phyloP scores from a whole-genome alignment of 2,113 vertebrate genomes.

The Thamnaconus septentrionalis region DNA sequence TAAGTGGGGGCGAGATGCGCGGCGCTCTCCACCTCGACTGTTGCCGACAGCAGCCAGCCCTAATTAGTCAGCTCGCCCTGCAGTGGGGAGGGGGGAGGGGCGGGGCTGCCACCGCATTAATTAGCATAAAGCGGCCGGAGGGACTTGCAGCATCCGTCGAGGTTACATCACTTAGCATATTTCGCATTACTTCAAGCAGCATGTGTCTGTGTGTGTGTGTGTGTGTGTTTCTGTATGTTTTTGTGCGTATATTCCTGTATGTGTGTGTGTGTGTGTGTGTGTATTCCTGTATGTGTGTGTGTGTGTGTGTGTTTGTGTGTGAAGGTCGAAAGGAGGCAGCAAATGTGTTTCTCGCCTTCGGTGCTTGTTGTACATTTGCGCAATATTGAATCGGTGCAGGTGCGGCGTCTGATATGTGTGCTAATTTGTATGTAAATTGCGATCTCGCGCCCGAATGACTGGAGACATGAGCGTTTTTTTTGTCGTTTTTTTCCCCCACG shows the following conservation, averaged over 20 bases:
- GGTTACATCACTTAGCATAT: conserved; percentile 63
- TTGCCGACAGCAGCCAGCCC: conserved; percentile 56
- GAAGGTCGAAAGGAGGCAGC: background rate
- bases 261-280: background rate
- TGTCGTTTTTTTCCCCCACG: conserved; percentile 18
- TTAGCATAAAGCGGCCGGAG: conserved; percentile 72
- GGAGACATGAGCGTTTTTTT: conserved; percentile 6
- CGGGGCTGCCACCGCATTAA: conserved; percentile 55
- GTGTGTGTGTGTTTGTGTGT: conserved; percentile 16
- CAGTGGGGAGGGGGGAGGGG: conserved; percentile 53
- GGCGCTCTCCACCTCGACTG: conserved; percentile 50
- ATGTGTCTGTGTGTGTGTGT: conserved; percentile 17
- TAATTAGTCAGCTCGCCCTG: conserved; percentile 76
- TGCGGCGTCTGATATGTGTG: conserved; percentile 17
- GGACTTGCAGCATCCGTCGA: conserved; percentile 50
- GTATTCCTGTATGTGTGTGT: background rate
- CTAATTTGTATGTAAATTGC: conserved; percentile 32
- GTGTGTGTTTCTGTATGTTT: conserved; percentile 3
- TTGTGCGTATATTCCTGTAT: too few species aligned
- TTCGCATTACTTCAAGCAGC: conserved; percentile 37
- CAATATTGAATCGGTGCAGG: conserved; percentile 23
- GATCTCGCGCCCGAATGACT: background rate
- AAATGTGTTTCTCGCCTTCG: conserved; percentile 1
- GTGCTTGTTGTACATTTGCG: conserved; percentile 3
- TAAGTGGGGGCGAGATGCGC: conserved; percentile 22